phyloP scores from a whole-genome alignment of 2,113 vertebrate genomes.

The Vimba vimba region DNA sequence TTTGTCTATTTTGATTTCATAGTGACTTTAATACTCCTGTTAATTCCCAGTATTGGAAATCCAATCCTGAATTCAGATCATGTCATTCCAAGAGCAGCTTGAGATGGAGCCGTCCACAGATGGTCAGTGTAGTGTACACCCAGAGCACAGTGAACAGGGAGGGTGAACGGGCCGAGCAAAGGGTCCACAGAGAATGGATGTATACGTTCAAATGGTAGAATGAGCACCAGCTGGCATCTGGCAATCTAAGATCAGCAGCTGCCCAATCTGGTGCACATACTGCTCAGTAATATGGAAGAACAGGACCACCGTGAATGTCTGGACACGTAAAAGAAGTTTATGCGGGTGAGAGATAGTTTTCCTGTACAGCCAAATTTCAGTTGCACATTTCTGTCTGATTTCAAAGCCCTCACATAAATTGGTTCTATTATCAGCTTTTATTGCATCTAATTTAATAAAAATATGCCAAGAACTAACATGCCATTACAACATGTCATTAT shows the following conservation, averaged over 20 bases:
- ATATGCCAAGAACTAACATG: too few species aligned
- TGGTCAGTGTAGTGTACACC: conserved; percentile 28
- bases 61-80: conserved; percentile 8
- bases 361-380: neutral
- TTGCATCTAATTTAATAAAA: too few species aligned
- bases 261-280: conserved; percentile 36
- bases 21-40: neutral
- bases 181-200: conserved; percentile 14
- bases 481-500: too few species aligned
- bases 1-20: too few species aligned
- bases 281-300: conserved; percentile 15
- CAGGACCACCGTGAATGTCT: conserved; percentile 36
- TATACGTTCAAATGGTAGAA: conserved; percentile 5
- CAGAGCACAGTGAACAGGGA: conserved; percentile 12
- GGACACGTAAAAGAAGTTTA: neutral
- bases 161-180: conserved; percentile 17
- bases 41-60: neutral
- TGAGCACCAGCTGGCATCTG: conserved; percentile 29
- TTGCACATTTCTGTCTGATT: conserved; percentile 6
- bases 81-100: conserved; percentile 36
- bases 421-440: neutral
- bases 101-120: conserved; percentile 32
- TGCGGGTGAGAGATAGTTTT: conserved; percentile 8
- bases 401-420: neutral
- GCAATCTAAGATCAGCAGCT: conserved; percentile 18